Base-by-base conservation (phyloP, 1,140 invertebrate species). In the Pararge aegeria region DNA sequence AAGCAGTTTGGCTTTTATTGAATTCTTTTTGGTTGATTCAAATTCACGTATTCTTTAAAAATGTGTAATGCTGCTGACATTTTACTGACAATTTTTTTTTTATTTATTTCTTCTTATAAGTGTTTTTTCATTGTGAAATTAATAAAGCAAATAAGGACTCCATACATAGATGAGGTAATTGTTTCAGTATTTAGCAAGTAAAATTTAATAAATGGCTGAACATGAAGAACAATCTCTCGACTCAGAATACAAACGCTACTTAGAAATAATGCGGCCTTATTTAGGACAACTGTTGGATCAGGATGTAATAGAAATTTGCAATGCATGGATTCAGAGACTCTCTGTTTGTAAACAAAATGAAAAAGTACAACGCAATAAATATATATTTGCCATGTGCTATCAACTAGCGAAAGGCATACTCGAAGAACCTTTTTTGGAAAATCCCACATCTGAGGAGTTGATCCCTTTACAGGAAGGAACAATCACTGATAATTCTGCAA, bases 261-360 rank as follows among this genome's bases (percentile, higher is more conserved):
- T 86, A 27, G 69, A 86, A 75, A 81, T 87, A 18, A 63, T 87
- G 42, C 60, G 67, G 57, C 78, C 82, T 1, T 84, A 86, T 58
- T 64, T 89, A 34, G 65, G 54, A 18, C 73, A 81, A 49, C 51
- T 86, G 9, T 48, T 67, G 2, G 75, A 84, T 55, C 48, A 73
- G 46, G 58, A 83, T 15, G 62, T 75, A 7, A 77, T 84, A 16
- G 62, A 75, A 37, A 64, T 80, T 4, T 87, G 83, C 56, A 81
- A 80, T 34, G 66, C 75, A 16, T 89, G 83, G 86, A 79, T 87
- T 5, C 65, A 78, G 53, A 78, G 71, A 55, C 70, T 89, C 5
- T 80, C 74, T n/a, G 55, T 68, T 48, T 80, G 70, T 37, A 75
- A 66, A 46, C 61, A 72, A 9, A 51, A 68, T 12, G 86, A 89